Base-by-base conservation (phyloP, 2,113 vertebrate species). In the Nycticryphes semicollaris region DNA sequence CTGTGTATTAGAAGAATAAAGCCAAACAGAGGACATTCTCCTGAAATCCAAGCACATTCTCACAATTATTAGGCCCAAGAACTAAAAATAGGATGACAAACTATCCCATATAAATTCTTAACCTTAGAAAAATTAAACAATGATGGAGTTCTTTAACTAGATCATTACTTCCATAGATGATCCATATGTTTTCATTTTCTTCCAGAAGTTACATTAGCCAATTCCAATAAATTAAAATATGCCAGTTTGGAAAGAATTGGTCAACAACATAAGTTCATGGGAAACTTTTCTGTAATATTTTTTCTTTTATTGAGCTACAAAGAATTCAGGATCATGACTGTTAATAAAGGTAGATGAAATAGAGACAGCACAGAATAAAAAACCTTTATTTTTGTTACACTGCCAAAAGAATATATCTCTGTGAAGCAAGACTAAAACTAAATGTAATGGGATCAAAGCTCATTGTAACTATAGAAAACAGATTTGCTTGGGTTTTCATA, bases 201-300 rank as follows among this genome's bases (percentile, higher is more conserved):
- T 90, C 79, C 63, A 85, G 54, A 82, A 88, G 57, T 60, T 75
- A 35, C 45, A 74, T 47, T 59, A 68, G 76, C 43, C 88, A 63
- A 83, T 72, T 89, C 62, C 25, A 89, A 86, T 53, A 91, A 91
- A 89, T 93, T 78, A 57, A 93, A 83, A 82, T 31, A 75, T 17
- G 47, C 43, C 67, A 93, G 30, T 62, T 70, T 76, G 87, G 67
- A 94, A 89, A 67, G 88, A 74, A 75, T 1, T 62, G n/a, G 39
- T 56, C 81, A 77, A 64, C 79, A 90, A 60, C 39, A 39, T 23
- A 80, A 79, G 25, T 87, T 48, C 50, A 48, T 48, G 72, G 48
- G 54, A 92, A 94, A 90, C 54, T 15, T 39, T 57, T 18, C 54
- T 73, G 6, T 18, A 76, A 43, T 27, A 30, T 56, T 67, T 83